Base-by-base conservation (phyloP, 1,140 invertebrate species). In the Ostrea denselamellosa region DNA sequence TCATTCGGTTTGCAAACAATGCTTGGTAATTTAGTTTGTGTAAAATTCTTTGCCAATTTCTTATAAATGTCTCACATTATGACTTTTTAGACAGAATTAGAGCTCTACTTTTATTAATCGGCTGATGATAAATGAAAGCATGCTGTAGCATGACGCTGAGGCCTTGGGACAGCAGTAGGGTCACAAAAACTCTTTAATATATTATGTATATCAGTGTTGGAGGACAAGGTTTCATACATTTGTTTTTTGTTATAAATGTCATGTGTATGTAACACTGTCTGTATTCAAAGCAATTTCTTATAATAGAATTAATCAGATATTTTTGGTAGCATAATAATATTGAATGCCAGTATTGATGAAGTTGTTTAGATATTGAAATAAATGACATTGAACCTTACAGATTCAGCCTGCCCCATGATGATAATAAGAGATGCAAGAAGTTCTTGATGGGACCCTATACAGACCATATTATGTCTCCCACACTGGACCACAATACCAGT, bases 381-480 rank as follows among this genome's bases (percentile, higher is more conserved):
- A 44, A 44, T 44, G 34, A 44, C 34, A 17, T 62, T 62, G 56
- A 7, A 12, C 22, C 19, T 95, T 95, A 22, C 92, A 98, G 97
- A 85, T 96, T 98, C 89, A 98, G 97, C 93, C 98, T 99, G 96
- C 97, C 97, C 0, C 98, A 99, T 93, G 98, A 99, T 94, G 94
- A 94, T 88, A 97, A 98, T 90, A 92, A 94, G 58, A 97, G 97
- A 90, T 98, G 98, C 92, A 92, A 94, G 54, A 71, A 56, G n/a
- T 86, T 83, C 51, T 82, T 82, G 34, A 87, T 77, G 77, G 89
- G 86, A 56, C 58, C 62, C 71, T 86, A 28, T 86, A 93, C 93
- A 85, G 85, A 91, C 83, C 92, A 98, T 94, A 97, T 98, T 28
- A 98, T 98, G 98, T 97, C 97, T 3, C 97, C 98, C 0, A 97